Base-by-base conservation (phyloP, 2,113 vertebrate species). In the Chloropsis cyanopogon region DNA sequence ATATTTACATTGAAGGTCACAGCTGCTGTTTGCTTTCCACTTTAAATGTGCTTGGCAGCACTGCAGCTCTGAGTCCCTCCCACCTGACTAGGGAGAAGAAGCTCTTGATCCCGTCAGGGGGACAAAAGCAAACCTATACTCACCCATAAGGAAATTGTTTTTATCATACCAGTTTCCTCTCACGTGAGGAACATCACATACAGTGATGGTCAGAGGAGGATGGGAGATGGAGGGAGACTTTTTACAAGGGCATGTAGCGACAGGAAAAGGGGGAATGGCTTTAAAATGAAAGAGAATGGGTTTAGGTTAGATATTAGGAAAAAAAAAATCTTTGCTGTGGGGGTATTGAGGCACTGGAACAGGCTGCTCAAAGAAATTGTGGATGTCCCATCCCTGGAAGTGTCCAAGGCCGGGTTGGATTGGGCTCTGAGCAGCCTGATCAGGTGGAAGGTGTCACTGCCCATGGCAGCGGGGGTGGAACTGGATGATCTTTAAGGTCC, bases 1-100 rank as follows among this genome's bases (percentile, higher is more conserved):
- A 90, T 89, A 91, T 90, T 96, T 68, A 75, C 78, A 21, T 6
- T 82, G 92, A 93, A 95, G 90, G 95, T 91, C 95, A 82, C 57
- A 31, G 65, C 92, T 81, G 42, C 21, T 81, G 16, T 77, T 96
- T 81, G 81, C 63, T 75, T 29, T 57, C 63, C 21, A 4, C 83
- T 86, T 83, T 24, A 46, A 35, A 59, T 14, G 49, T 80, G 71
- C 49, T 88, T 57, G 47, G 86, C 82, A 86, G 68, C 24, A 2
- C 19, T 54, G n/a, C 46, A 75, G 52, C 69, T 75, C n/a, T 0
- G 10, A 8, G 1, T 70, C 44, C 35, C 35, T 89, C 72, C 69
- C 33, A 7, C 35, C 17, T 0, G 3, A 42, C 18, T 5, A 4
- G 2, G 23, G 64, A 61, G 69, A 22, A 54, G 17, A 81, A 65